Percentiles rank a stretch among this genome's conserved stretches.
These are phyloP conservation scores for Cydia amplana DNA, from an alignment of 1,140 invertebrate genomes.

Conservation along the genomic window DNA sequence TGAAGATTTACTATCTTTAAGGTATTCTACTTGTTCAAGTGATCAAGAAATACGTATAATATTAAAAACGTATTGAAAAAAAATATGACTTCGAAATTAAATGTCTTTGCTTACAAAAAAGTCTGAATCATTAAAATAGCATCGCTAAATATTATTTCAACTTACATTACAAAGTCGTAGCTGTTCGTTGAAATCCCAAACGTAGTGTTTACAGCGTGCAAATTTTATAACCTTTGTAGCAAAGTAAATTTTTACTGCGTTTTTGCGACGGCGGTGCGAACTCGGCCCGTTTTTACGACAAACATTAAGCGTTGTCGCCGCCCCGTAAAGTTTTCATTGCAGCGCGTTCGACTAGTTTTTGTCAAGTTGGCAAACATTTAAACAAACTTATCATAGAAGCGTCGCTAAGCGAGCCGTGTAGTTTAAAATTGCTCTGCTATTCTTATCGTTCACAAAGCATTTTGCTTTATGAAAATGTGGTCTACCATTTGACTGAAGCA, in stretches of 20 bases:
- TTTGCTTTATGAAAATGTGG: not conserved
- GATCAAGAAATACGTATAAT: not conserved
- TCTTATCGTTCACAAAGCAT: not conserved
- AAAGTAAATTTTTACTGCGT: conserved; percentile 29
- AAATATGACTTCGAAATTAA: no score
- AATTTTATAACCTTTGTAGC: conserved; percentile 31
- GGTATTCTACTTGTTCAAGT: not conserved
- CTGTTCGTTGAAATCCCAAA: conserved; percentile 4
- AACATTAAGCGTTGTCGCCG: conserved; percentile 12
- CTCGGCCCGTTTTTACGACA: conserved; percentile 22
- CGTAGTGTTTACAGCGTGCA: conserved; percentile 12
- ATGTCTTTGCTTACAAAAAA: not conserved
- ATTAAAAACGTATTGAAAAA: no score
- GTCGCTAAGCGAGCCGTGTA: conserved; percentile 13
- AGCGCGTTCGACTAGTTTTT: conserved; percentile 14
- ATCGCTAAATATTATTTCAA: not conserved
- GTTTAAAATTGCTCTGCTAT: conserved; percentile 10
- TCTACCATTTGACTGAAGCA: not conserved
- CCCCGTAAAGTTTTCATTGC: conserved; percentile 28
- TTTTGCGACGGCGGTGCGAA: conserved; percentile 17
- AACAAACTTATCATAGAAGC: not conserved
- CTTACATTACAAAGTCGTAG: not conserved
- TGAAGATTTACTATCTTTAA: not conserved
- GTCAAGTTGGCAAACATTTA: conserved; percentile 13
- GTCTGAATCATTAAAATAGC: not conserved